These are phyloP conservation scores for Danaus chrysippus DNA, from an alignment of 2,888 invertebrate species.

Conservation along the genomic window DNA sequence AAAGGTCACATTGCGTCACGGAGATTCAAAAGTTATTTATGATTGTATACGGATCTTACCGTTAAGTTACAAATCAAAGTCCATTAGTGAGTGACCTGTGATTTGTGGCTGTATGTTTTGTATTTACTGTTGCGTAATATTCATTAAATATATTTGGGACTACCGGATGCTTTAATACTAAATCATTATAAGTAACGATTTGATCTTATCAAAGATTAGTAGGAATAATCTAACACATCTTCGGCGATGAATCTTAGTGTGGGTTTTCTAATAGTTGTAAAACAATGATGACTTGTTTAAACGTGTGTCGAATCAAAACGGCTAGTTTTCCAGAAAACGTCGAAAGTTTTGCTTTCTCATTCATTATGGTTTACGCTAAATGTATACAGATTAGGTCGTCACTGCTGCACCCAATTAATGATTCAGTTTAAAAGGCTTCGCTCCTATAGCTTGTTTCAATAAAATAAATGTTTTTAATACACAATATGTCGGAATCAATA, in stretches of 20 bases:
- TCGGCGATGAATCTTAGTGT: background rate
- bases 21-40: background rate
- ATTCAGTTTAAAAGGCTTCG: background rate
- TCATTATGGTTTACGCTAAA: slow-evolving; percentile 22
- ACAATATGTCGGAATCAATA: too few species aligned
- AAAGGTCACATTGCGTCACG: slow-evolving; percentile 21
- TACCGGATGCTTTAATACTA: background rate
- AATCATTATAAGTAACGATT: too few species aligned
- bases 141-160: background rate
- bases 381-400: slow-evolving; percentile 20
- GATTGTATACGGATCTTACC: background rate
- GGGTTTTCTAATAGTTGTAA: slow-evolving; percentile 16
- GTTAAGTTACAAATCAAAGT: background rate
- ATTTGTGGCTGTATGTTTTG: background rate
- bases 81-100: background rate
- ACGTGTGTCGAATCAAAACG: slow-evolving; percentile 35
- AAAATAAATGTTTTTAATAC: too few species aligned
- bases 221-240: background rate
- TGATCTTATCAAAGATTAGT: too few species aligned
- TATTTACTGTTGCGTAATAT: slow-evolving; percentile 3
- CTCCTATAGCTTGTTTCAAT: too few species aligned
- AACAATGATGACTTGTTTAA: slow-evolving; percentile 20
- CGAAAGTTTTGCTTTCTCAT: slow-evolving; percentile 38
- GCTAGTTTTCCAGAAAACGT: slow-evolving; percentile 37
- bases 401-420: slow-evolving; percentile 2